Base-by-base conservation (phyloP, 2,113 vertebrate species). In the Rhipidura dahli region DNA sequence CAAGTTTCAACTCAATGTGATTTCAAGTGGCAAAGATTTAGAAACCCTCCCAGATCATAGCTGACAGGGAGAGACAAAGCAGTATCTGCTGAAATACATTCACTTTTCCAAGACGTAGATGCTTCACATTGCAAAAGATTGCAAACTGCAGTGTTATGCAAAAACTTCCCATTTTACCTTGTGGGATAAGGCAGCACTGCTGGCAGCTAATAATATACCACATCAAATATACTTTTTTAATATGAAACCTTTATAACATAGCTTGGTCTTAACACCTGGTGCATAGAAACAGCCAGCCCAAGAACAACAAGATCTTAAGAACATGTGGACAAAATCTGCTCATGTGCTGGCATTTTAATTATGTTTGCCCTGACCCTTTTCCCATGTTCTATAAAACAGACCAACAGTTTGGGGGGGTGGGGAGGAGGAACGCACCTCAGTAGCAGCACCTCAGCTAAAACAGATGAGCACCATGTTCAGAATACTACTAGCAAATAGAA, bases 281-380 rank as follows among this genome's bases (percentile, higher is more conserved):
- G 33, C 75, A 35, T 95, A 45, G 92, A 83, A 95, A 93, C 70
- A 89, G 92, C 77, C 80, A 94, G 65, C 61, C 66, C 3, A 4
- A 94, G 82, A 94, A 95, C 82, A 96, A 88, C 70, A 92, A 93
- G 94, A 93, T 92, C 92, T 95, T 92, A 90, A 92, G 93, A 95
- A 96, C 95, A 97, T 96, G 94, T 97, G 96, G 93, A 93, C 88
- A 88, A 96, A 96, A 97, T 90, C 95, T 96, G 94, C 90, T 93
- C 92, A 33, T 89, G 92, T 90, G 92, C 96, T 95, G 92, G 93
- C 90, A 95, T 95, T 97, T 97, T 96, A 97, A 96, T 96, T 97
- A 83, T 94, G 85, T 79, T 90, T 96, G 93, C 88, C 94, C 92
- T 96, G 96, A 96, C 93, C 93, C 93, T 95, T 95, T 96, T 81